Percentiles rank a stretch among this genome's conserved stretches.
Evolutionary conservation across 2,888 invertebrate genomes (phyloP).

Genomic region (Nysson spinosus): DNA sequence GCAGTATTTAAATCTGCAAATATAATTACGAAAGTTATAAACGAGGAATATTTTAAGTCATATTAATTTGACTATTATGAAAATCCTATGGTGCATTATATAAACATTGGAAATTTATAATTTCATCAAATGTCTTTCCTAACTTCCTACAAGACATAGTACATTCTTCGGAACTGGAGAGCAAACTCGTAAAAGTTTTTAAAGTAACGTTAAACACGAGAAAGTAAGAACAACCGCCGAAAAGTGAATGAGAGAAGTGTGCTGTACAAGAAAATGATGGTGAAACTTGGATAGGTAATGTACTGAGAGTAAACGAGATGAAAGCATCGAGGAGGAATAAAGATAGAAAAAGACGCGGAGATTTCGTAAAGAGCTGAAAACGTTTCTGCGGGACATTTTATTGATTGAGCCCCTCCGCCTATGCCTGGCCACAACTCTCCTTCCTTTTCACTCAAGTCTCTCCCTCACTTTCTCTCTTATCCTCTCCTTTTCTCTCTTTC

Average conservation of each 20-base stretch:
- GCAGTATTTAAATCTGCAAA: too few relatives aligned
- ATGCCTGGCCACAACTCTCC: constrained; percentile 51
- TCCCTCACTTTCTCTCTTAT: constrained; percentile 48
- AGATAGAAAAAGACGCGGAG: constrained; percentile 45
- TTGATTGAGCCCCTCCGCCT: constrained; percentile 69
- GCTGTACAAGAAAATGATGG: constrained; percentile 7
- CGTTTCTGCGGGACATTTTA: constrained; percentile 73
- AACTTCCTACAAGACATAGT: background rate
- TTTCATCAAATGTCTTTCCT: constrained; percentile 1
- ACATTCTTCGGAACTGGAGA: constrained; percentile 2
- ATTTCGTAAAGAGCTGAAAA: constrained; percentile 65
- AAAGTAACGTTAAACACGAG: constrained; percentile 25
- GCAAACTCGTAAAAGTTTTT: constrained; percentile 24
- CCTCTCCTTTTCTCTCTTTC: constrained; percentile 31
- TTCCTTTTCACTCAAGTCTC: constrained; percentile 53
- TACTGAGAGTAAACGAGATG: background rate
- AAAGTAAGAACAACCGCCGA: constrained; percentile 19
- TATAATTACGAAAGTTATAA: too few relatives aligned
- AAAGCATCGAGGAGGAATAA: constrained; percentile 11
- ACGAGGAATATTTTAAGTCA: too few relatives aligned
- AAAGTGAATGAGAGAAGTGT: constrained; percentile 11
- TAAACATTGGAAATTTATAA: constrained; percentile 4
- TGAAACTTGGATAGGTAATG: background rate
- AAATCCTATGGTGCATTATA: background rate
- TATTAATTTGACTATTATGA: too few relatives aligned